Evolutionary conservation across 2,888 invertebrate genomes (phyloP).

Genomic region (Lathronympha strigana): DNA sequence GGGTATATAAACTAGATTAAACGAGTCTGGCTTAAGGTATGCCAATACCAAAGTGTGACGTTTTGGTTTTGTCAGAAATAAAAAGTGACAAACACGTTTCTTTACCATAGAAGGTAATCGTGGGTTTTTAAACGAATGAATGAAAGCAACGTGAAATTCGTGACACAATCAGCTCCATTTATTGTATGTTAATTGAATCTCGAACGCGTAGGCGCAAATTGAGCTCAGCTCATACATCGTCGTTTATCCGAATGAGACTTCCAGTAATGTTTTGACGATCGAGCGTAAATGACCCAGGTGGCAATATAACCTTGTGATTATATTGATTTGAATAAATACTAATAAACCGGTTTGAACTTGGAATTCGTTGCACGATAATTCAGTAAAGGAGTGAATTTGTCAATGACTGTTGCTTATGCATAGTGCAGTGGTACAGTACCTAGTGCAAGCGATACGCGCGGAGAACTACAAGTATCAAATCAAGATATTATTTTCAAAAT

Average conservation of each 20-base stretch:
- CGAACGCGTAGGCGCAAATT: slow-evolving; percentile 41
- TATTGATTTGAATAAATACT: too few relatives aligned
- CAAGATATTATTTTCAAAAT: not conserved
- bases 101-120: not conserved
- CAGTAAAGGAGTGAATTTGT: too few relatives aligned
- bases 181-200: slow-evolving; percentile 36
- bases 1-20: too few relatives aligned
- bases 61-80: too few relatives aligned
- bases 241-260: slow-evolving; percentile 1
- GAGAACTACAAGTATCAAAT: not conserved
- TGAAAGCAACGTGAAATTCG: not conserved
- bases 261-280: slow-evolving; percentile 5
- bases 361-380: too few relatives aligned
- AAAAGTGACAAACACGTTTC: not conserved
- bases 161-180: slow-evolving; percentile 1
- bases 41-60: too few relatives aligned
- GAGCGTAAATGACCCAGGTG: slow-evolving; percentile 19
- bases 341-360: too few relatives aligned
- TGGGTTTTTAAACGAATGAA: not conserved
- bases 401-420: too few relatives aligned
- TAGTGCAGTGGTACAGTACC: too few relatives aligned
- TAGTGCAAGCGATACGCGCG: not conserved
- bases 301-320: too few relatives aligned
- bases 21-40: too few relatives aligned
- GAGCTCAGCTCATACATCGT: slow-evolving; percentile 39